Conservation (phyloP, 2,888 invertebrate genomes). For the Bellardia bayeri region DNA sequence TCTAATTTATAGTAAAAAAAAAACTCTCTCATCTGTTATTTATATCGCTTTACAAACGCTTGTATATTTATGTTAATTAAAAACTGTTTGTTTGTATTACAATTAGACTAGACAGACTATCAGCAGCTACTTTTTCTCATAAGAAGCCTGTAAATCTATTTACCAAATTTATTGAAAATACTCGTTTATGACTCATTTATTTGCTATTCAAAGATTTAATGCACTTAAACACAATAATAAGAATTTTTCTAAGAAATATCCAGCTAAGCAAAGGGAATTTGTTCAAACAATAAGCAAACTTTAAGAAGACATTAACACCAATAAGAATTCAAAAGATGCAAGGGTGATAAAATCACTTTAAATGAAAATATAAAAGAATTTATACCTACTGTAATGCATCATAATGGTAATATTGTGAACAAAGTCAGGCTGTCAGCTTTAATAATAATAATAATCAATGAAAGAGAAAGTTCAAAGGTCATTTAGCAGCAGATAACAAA, state of each 20-base stretch:
- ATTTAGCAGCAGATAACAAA: slow-evolving; percentile 17
- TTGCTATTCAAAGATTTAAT: not conserved
- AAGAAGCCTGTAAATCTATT: not conserved
- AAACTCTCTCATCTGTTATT: too few relatives aligned
- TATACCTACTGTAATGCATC: too few relatives aligned
- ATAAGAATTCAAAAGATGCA: too few relatives aligned
- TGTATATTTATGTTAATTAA: not conserved
- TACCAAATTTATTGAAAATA: not conserved
- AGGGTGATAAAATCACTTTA: too few relatives aligned
- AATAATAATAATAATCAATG: not conserved
- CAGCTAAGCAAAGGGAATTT: not conserved
- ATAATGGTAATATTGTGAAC: too few relatives aligned
- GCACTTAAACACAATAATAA: not conserved
- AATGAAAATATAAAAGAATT: too few relatives aligned
- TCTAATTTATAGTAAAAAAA: too few relatives aligned
- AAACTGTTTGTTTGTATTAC: not conserved
- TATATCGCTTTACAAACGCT: not conserved
- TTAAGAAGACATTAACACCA: too few relatives aligned
- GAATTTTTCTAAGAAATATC: not conserved
- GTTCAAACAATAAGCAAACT: too few relatives aligned
- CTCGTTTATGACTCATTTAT: slow-evolving; percentile 35
- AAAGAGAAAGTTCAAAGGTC: slow-evolving; percentile 64
- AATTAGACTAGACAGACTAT: not conserved
- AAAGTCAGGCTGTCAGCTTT: too few relatives aligned
- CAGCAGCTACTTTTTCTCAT: slow-evolving; percentile 5